Evolutionary conservation across 1,140 invertebrate species (phyloP), one percentile per base, ranked within the genome.

Genomic region (Cydia amplana): DNA sequence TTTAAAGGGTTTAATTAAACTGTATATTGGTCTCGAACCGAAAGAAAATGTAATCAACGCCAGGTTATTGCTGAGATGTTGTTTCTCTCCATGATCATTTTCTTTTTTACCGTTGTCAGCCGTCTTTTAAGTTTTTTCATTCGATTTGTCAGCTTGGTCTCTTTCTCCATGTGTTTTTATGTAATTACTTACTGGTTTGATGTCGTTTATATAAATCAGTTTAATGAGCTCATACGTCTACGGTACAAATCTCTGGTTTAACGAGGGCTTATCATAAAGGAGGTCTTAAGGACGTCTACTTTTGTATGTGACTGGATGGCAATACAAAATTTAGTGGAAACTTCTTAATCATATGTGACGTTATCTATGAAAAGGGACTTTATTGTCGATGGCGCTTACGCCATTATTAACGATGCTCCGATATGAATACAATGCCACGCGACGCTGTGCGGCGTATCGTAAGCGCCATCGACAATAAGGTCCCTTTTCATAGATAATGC

Each of bases 1-100:
- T 60, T 60, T 70, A 70, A 70, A 70, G 32, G 65, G 65, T 70
- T 70, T 70, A 70, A 70, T 70, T 70, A 70, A 70, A 70, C 65
- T 70, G 28, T 18, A 36, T 12, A 36, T 18, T 36, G 23, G 23
- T 67, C 32, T 32, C 4, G 25, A 36, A 67, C 25, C 25, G 23
- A 67, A 67, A 36, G 64, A 60, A 60, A 60, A 60, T 60, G 55
- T 60, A 60, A 60, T 60, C 55, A 60, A 60, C 20, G 55, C 55
- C 55, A 60, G 3, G 7, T 60, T 23, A 60, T 60, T 60, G 55
- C 55, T 23, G 20, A 60, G 16, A 60, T 12, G 55, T 60, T 23
- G 20, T 60, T 60, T 60, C 18, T 23, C n/a, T 23, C 20, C 18
- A 60, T 23, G 55, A 60, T 23, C n/a, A 20, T 60, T 60, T 60